Evolutionary conservation across 2,113 vertebrate genomes (phyloP).

Genomic region (Corythaixoides concolor): DNA sequence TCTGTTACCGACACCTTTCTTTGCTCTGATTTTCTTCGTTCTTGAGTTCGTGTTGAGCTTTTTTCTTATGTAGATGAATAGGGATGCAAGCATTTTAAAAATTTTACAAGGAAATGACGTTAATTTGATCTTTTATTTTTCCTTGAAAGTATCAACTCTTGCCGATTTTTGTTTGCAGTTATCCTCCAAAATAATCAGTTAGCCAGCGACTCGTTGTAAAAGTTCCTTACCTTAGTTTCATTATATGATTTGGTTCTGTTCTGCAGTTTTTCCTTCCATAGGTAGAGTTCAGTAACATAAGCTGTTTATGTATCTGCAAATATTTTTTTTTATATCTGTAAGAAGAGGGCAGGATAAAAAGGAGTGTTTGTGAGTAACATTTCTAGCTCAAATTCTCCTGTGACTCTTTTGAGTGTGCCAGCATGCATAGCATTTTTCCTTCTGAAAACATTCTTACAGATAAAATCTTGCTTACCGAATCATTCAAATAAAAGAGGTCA

Average conservation of each 20-base stretch:
- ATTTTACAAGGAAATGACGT: rapidly evolving
- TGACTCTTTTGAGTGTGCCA: not conserved
- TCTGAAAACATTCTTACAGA: not conserved
- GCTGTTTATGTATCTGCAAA: not conserved
- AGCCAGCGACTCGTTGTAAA: rapidly evolving
- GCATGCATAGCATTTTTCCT: not conserved
- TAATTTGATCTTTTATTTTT: not conserved
- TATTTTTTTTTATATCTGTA: not conserved
- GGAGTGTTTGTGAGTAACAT: not conserved
- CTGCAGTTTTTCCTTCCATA: not conserved
- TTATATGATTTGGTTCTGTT: not conserved
- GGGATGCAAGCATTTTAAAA: not conserved
- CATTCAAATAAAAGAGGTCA: not conserved
- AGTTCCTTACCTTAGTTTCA: not conserved
- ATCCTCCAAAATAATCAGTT: not conserved
- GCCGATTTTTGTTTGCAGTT: not conserved
- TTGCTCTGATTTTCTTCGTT: rapidly evolving
- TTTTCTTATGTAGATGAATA: not conserved
- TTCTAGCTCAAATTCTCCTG: not conserved
- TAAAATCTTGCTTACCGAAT: not conserved
- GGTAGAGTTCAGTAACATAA: not conserved
- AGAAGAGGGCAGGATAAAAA: not conserved
- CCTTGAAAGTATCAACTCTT: not conserved
- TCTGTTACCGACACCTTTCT: not conserved
- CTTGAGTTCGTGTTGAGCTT: rapidly evolving